These are phyloP conservation scores for Climacteris rufus DNA, from an alignment of 2,113 vertebrate species.

Conservation along the genomic window DNA sequence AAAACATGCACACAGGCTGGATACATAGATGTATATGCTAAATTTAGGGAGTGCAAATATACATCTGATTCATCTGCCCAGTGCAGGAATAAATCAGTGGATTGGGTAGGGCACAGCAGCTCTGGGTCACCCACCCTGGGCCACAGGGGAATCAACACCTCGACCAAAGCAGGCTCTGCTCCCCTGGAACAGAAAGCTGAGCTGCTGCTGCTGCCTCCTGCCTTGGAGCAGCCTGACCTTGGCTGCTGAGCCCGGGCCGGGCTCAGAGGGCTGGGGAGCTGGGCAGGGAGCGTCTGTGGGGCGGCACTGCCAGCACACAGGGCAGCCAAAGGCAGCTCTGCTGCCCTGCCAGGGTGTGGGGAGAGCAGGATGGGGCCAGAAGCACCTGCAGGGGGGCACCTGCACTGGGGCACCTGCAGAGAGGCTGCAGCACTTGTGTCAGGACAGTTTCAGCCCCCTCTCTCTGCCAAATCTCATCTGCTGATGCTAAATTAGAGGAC, in stretches of 20 bases:
- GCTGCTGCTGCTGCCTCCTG: background rate
- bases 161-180: background rate
- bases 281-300: background rate
- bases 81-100: background rate
- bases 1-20: background rate
- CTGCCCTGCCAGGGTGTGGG: background rate
- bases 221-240: no score
- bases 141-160: no score
- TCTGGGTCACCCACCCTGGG: no score
- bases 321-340: background rate
- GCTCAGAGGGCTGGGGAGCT: background rate
- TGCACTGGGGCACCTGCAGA: background rate
- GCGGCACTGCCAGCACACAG: background rate
- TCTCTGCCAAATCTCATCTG: no score
- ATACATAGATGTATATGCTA: background rate
- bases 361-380: background rate
- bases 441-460: no score
- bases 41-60: conserved; percentile 40
- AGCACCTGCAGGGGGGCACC: no score
- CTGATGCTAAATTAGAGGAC: no score
- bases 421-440: background rate
- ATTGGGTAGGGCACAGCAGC: background rate
- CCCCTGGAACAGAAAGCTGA: background rate
- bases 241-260: no score
- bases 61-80: conserved; percentile 1